Evolutionary conservation across 2,797 vertebrate genomes (phyloP), one percentile per base, ranked within the genome.

Genomic region (Lagocephalus sceleratus): DNA sequence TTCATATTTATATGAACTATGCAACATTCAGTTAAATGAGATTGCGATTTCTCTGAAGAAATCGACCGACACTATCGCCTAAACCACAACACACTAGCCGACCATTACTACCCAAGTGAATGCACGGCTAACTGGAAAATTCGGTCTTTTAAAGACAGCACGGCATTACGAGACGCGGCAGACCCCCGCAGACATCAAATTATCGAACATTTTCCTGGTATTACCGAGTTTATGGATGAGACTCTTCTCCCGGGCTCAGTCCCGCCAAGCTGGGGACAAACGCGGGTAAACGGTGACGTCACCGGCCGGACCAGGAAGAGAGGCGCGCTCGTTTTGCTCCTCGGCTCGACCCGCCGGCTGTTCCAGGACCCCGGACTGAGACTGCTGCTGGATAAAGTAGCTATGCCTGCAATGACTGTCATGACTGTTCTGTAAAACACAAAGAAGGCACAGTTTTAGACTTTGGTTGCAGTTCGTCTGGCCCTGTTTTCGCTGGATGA

Each of bases 201-300:
- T 0, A 1, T 0, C 16, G 11, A 19, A 20, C n/a, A 35, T 16
- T 39, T 5, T 35, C 3, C 1, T 14, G 15, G 41, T 14, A n/a
- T 77, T 81, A 86, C 84, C 79, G 39, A 22, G 17, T 6, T 32
- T 6, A 21, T 4, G 45, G 5, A 5, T 1, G 0, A 7, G n/a
- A 0, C 0, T 20, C 21, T n/a, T 38, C n/a, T 45, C 26, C 19
- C 20, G 3, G 5, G 7, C 3, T 45, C 5, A 63, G 35, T 68
- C 79, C 84, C 86, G 87, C 87, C 84, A 85, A 89, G 81, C 71
- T 46, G 25, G 17, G 51, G 44, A 46, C 68, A 29, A 68, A 72
- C 80, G 79, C 86, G 85, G 79, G 85, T 73, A 78, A 81, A 75
- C 3, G 11, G 25, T 85, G 85, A 87, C 80, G 83, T 6, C 0